Base-by-base conservation (phyloP, 2,113 vertebrate genomes). In the Anguilla rostrata region DNA sequence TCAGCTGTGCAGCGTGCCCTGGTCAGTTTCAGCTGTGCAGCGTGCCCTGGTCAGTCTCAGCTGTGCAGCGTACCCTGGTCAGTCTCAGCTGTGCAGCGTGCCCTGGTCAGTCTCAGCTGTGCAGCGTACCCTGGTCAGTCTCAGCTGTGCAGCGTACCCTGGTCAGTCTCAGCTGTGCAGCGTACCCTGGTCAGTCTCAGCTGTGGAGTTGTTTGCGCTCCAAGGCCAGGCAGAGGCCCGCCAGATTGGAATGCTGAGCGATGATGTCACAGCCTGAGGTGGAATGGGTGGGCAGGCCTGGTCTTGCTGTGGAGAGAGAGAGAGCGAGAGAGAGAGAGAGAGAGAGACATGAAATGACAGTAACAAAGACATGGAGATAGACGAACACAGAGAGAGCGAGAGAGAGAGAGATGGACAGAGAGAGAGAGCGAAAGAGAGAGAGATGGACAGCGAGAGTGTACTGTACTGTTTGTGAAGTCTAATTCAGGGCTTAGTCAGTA, bases 261-360 rank as follows among this genome's bases (percentile, higher is more conserved):
- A 22, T 95, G 93, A 93, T 90, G 90, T 94, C 92, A 92, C 84
- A 46, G 83, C 87, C 88, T 86, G 89, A 88, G 86, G 87, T 75
- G 78, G 88, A 84, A n/a, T 8, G 49, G 86, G 84, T 84, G 43
- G 83, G 79, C 94, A 91, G 41, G 94, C 86, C 81, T 66, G 86
- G 89, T 89, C 94, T 86, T 88, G 92, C 86, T 26, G 83, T 20
- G 56, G 78, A 20, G 46, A 66, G 85, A 81, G 82, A 80, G 87
- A 84, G 46, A 60, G 66, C 49, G 81, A 83, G 66, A 83, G 82
- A 83, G 4, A 11, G 81, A 80, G 87, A 83, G 40, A 57, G 66
- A 63, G 83, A 83, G 66, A 83, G 82, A 83, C 1, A 15, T 6
- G 46, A 46, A n/a, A 20, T n/a, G n/a, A 12, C 15, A 18, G 56